Conservation (phyloP, 2,797 vertebrate genomes). For the Strix occidentalis region DNA sequence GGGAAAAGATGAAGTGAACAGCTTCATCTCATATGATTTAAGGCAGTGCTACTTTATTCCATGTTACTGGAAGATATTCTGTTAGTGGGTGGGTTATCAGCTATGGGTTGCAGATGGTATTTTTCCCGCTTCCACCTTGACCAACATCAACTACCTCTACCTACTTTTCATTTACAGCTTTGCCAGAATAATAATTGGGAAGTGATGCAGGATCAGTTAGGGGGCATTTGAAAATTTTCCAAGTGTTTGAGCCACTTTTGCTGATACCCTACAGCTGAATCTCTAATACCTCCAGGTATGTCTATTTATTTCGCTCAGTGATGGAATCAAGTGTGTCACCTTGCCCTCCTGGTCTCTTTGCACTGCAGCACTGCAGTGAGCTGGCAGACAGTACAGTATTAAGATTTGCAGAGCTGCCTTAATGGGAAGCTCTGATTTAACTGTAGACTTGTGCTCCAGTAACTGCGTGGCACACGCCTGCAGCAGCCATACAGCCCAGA, state of each 20-base stretch:
- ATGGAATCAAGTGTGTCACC: background rate
- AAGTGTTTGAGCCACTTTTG: background rate
- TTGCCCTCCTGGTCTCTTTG: background rate
- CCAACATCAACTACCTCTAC: background rate
- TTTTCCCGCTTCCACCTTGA: background rate
- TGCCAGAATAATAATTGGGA: background rate
- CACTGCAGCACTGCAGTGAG: background rate
- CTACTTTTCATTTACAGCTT: background rate
- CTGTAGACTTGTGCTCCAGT: background rate
- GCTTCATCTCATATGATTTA: background rate
- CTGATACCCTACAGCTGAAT: background rate
- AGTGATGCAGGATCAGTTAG: background rate
- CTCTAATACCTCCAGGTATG: background rate
- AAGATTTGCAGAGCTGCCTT: slow-evolving; percentile 26
- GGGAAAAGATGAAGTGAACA: background rate
- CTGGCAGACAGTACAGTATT: background rate
- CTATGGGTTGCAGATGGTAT: background rate
- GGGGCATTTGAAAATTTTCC: background rate
- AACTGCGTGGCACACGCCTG: background rate
- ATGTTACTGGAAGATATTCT: background rate
- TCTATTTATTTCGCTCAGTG: background rate
- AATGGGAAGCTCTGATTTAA: background rate
- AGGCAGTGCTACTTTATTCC: background rate
- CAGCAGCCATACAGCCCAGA: background rate
- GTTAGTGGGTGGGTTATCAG: background rate